Evolutionary conservation across 2,113 vertebrate genomes (phyloP).

Genomic region (Puma concolor): DNA sequence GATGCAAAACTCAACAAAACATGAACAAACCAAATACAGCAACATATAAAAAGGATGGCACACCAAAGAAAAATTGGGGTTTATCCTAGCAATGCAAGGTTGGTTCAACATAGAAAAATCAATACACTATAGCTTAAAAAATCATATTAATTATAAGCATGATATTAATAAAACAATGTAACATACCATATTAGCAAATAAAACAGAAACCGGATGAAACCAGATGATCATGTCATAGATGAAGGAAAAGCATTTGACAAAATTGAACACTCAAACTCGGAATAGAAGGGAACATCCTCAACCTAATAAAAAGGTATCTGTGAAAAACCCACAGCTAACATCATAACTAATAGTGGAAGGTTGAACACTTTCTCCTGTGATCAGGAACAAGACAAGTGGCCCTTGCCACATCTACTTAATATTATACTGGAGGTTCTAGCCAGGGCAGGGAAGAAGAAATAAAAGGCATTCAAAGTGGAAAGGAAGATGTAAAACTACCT

Average conservation of each 20-base stretch:
- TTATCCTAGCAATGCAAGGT: neutral
- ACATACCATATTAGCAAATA: neutral
- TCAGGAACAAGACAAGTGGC: neutral
- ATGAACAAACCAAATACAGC: neutral
- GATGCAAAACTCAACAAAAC: constrained; percentile 14
- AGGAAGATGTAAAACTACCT: neutral
- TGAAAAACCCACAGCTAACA: neutral
- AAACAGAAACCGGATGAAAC: neutral
- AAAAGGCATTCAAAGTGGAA: neutral
- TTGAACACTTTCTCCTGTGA: neutral
- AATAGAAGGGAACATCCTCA: neutral
- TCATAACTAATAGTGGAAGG: neutral
- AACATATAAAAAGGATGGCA: neutral
- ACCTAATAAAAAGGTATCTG: neutral
- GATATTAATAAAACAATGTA: neutral
- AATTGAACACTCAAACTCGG: neutral
- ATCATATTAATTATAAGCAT: neutral
- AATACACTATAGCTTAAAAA: neutral
- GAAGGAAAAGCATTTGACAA: neutral
- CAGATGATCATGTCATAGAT: neutral
- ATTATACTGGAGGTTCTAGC: neutral
- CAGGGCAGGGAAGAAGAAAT: neutral
- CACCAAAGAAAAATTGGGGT: neutral
- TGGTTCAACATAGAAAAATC: neutral
- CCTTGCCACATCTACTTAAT: neutral